A percentile compares a stretch with the other conserved stretches of the same genome.
phyloP scores from a whole-genome alignment of 1,140 invertebrate species.

The Drosophila asahinai region DNA sequence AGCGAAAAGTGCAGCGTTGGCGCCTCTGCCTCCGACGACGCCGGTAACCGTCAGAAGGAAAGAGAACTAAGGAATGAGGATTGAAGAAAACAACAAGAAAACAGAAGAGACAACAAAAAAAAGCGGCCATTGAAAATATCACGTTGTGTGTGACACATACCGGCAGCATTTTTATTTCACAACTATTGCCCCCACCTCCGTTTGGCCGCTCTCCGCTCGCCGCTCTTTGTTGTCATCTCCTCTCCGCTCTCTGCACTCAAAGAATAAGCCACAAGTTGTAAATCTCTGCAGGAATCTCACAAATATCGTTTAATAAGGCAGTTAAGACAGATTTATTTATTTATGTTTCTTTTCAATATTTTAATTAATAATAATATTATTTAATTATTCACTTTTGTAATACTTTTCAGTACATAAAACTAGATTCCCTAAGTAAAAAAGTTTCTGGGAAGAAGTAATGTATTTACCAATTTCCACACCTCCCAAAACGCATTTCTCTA shows the following conservation, averaged over 20 bases:
- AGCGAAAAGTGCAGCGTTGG: slow-evolving; percentile 44
- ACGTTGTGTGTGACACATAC: slow-evolving; percentile 22
- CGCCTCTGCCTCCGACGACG: slow-evolving; percentile 21
- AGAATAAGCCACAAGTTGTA: not conserved
- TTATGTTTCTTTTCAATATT: too few relatives aligned
- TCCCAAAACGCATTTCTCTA: slow-evolving; percentile 4
- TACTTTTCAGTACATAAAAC: too few relatives aligned
- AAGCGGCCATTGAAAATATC: slow-evolving; percentile 49
- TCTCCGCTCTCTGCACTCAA: slow-evolving; percentile 18
- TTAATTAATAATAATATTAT: too few relatives aligned
- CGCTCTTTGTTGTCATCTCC: slow-evolving; percentile 1
- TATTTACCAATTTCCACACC: not conserved
- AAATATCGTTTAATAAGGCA: too few relatives aligned
- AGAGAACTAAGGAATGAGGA: slow-evolving; percentile 30
- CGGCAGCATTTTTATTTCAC: slow-evolving; percentile 27
- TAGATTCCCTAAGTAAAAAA: too few relatives aligned
- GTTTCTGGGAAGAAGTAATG: too few relatives aligned
- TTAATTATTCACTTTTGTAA: too few relatives aligned
- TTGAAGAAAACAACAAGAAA: slow-evolving; percentile 38
- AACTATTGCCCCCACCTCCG: slow-evolving; percentile 31
- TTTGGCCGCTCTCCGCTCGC: not conserved
- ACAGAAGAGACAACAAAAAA: slow-evolving; percentile 50
- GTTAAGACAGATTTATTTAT: too few relatives aligned
- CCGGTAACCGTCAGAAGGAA: slow-evolving; percentile 15
- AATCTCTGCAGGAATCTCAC: too few relatives aligned